Evolutionary conservation across 2,113 vertebrate genomes (phyloP), one percentile per base, ranked within the genome.

Genomic region (Haliaeetus leucogaster): DNA sequence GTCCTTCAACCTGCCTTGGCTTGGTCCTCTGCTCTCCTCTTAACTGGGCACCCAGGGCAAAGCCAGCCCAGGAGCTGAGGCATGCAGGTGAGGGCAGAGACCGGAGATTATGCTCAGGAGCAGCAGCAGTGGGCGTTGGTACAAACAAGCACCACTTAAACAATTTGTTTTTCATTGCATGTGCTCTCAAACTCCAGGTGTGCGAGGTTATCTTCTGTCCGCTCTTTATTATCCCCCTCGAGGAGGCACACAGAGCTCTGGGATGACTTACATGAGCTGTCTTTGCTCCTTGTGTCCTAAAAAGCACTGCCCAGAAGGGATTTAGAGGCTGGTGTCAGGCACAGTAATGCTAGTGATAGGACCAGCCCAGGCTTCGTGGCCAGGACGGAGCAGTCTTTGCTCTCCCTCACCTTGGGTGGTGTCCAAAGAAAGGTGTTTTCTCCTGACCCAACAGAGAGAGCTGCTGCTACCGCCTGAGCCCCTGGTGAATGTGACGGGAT

Each of bases 371-470:
- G 50, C 16, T 84, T 27, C 0, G 1, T 16, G 61, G 32, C 42
- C 65, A 25, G 58, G 50, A 38, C 29, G 55, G 58, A 20, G 2
- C 0, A 0, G 32, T 16, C 34, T 73, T 47, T 36, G 48, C 67
- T 72, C 48, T 71, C 65, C n/a, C 43, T 82, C 34, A 2, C 23
- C 34, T 27, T 22, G 25, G n/a, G 30, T 38, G 40, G 25, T 34
- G n/a, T 38, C 56, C n/a, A n/a, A 32, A 52, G 34, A 32, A 21
- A 86, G 17, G 17, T 30, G 27, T 56, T 86, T 96, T n/a, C 29
- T 85, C 55, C 68, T 15, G 30, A 77, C 18, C 48, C 27, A 36
- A 76, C 11, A 74, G 82, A 74, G 10, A 83, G 23, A 77, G 26
- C 47, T 74, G 38, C 74, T 79, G 62, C 55, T 34, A 42, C 42